Base-by-base conservation (phyloP, 2,797 vertebrate genomes). In the Rhinella marina region DNA sequence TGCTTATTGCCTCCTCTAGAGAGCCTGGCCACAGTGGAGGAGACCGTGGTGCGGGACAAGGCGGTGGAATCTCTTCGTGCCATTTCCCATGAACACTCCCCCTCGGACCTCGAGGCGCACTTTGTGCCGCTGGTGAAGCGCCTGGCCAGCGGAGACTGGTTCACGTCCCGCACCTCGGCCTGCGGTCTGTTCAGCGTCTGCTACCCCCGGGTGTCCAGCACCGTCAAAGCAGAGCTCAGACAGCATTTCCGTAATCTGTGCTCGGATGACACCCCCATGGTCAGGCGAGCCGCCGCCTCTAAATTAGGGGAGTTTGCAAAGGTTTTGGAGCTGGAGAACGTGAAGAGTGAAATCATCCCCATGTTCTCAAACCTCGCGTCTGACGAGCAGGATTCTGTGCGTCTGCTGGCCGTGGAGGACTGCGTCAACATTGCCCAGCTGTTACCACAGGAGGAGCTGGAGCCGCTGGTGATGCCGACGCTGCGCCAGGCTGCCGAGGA, bases 221-320 rank as follows among this genome's bases (percentile, higher is more conserved):
- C 94, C 0, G 94, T 95, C 59, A 95, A 94, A 90, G 94, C 94
- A 0, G 94, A 95, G 50, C 92, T 95, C 12, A 90, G 94, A 2
- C 94, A 94, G 59, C 94, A 95, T 90, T 95, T 95, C 90, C 91
- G 94, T 9, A 95, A 94, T 73, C 90, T 95, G 17, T 95, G 95
- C 91, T 94, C 94, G 0, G 95, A 95, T 0, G 95, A 95, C 84
- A 96, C 94, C 27, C 95, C 95, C 25, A 96, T 96, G 95, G 95
- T 95, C 32, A 93, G 95, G 17, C 92, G 95, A 78, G 95, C 95
- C 0, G 95, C 95, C 77, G 94, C 95, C 73, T 95, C 95, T 90
- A 96, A 96, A n/a, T 90, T 96, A 89, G 95, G 95, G 0, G 95
- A 96, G 64, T 95, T 96, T 0, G 95, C 95, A 41, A 95, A 95